Evolutionary conservation across 2,797 vertebrate species (phyloP).

Genomic region (Manis crassicaudata): DNA sequence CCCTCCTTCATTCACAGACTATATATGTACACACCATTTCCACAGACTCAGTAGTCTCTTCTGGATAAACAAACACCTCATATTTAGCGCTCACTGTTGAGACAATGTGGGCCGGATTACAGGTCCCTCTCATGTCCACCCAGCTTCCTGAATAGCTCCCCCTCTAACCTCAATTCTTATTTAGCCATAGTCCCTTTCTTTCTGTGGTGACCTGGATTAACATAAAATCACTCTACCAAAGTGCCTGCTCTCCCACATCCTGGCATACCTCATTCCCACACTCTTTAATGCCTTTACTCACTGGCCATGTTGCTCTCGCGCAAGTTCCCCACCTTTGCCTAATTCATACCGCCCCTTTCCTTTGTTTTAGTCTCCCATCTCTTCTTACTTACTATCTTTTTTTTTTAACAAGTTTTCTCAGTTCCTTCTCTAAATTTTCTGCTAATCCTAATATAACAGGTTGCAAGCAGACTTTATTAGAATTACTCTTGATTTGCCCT

Average conservation of each 20-base stretch:
- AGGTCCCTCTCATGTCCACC: background rate
- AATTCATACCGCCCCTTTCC: background rate
- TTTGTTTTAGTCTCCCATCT: background rate
- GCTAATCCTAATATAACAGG: background rate
- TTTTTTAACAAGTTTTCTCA: background rate
- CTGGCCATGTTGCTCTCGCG: background rate
- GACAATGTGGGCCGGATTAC: background rate
- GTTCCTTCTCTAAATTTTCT: slow-evolving; percentile 7
- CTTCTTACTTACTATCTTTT: background rate
- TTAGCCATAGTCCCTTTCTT: background rate
- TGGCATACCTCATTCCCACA: background rate
- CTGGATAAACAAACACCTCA: background rate
- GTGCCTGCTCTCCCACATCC: background rate
- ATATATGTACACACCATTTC: background rate
- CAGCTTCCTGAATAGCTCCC: background rate
- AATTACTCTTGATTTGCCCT: background rate
- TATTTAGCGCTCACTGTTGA: background rate
- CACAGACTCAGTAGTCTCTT: background rate
- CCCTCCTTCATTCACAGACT: background rate
- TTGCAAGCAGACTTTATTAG: background rate
- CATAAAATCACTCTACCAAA: background rate
- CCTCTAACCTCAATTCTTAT: background rate
- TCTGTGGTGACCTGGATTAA: background rate
- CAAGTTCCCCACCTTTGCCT: background rate
- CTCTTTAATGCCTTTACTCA: background rate